Base-by-base conservation (phyloP, 2,888 invertebrate species). In the Neocrepidodera transversa region DNA sequence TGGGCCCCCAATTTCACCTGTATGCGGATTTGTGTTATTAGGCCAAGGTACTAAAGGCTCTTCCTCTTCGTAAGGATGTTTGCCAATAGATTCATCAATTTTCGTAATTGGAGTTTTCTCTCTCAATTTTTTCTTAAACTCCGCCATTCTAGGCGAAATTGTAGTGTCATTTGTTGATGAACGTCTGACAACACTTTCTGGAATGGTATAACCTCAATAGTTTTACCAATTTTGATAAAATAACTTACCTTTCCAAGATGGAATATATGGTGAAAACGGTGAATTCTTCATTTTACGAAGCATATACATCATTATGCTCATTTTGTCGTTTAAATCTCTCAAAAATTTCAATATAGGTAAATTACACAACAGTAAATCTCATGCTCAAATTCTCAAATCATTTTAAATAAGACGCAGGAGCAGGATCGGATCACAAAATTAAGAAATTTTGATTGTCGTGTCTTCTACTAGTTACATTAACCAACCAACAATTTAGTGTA, bases 1-100 rank as follows among this genome's bases (percentile, higher is more conserved):
- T 0, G 98, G 98, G 0, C 98, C 98, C 30, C 95, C 95, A 57
- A 94, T 82, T 85, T 99, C 98, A 8, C 98, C 98, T 4, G 97
- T 98, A 58, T 86, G 74, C 3, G 97, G 97, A 81, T 98, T 97
- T 1, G 84, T 87, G 74, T 92, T 88, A 74, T 95, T 85, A 10
- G 97, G 96, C 85, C 90, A 95, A 1, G 92, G 85, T 69, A 86
- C 85, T 18, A 96, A 80, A 0, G 95, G 91, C 71, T 95, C 91
- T 71, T 92, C 88, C 76, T 94, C 92, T 74, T 89, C 87, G 72
- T 86, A 85, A 4, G 90, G 90, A 78, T 91, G 90, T 66, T 84
- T 84, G 6, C 85, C 84, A 32, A 86, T 82, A 59, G 89, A 84
- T 73, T 93, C 92, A 63, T 94, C 93, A 62, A 95, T 81, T 79